Percentiles rank a stretch among this genome's conserved stretches.
phyloP scores from a whole-genome alignment of 2,113 vertebrate genomes.

The Paedocypris sp. region DNA sequence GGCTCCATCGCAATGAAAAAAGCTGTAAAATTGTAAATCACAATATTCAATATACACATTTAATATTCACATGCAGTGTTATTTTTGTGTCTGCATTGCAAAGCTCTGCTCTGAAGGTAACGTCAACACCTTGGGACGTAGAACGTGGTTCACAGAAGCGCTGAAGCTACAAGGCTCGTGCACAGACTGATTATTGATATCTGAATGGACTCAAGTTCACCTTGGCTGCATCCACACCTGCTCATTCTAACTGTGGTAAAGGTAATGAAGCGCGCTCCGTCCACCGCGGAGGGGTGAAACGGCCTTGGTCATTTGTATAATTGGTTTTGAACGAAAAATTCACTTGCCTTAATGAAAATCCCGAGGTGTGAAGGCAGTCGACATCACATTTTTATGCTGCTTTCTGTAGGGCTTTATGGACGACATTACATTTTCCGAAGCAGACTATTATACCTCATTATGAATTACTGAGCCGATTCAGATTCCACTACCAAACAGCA shows the following conservation, averaged over 20 bases:
- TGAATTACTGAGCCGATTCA: background rate
- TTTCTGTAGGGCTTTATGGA: background rate
- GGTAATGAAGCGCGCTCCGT: conserved; percentile 5
- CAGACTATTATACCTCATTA: background rate
- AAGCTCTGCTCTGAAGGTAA: no score
- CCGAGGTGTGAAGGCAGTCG: background rate
- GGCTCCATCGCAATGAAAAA: no score
- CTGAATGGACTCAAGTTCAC: conserved; percentile 7
- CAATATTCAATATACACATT: no score
- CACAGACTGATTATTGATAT: conserved; percentile 17
- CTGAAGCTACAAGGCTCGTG: background rate
- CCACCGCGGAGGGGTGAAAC: background rate
- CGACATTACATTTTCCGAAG: background rate
- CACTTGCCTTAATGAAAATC: conserved; percentile 14
- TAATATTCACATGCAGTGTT: no score
- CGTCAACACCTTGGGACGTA: no score
- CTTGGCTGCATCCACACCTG: conserved; percentile 7
- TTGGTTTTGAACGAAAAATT: conserved; percentile 6
- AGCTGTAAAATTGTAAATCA: no score
- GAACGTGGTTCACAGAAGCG: background rate
- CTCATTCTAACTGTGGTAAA: conserved; percentile 3
- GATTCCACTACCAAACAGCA: background rate
- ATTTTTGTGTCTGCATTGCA: no score
- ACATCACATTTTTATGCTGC: background rate
- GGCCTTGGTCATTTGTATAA: conserved; percentile 9